A percentile compares a stretch with the other conserved stretches of the same genome.
Evolutionary conservation across 2,797 vertebrate genomes (phyloP).

Genomic region (Sebastes trivittatus): DNA sequence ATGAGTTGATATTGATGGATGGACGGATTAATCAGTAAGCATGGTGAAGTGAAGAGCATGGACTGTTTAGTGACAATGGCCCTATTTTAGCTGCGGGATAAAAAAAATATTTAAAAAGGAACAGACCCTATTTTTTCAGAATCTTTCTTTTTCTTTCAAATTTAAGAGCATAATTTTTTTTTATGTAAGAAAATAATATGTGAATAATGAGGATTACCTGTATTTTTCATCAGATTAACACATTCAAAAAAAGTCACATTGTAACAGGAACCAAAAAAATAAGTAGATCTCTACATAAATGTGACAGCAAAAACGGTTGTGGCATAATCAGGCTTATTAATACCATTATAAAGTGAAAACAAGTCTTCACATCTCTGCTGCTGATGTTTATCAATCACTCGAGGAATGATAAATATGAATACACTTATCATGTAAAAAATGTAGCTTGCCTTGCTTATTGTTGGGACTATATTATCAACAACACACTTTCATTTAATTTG

Average conservation of each 20-base stretch:
- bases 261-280: not conserved
- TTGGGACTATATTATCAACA: too few relatives aligned
- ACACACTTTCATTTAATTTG: too few relatives aligned
- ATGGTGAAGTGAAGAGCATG: not conserved
- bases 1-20: conserved; percentile 68
- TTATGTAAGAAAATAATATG: not conserved
- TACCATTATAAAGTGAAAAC: too few relatives aligned
- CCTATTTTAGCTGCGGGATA: not conserved
- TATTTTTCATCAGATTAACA: conserved; percentile 47
- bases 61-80: not conserved
- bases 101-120: not conserved
- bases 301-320: not conserved
- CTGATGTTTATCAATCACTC: too few relatives aligned
- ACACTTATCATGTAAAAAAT: too few relatives aligned
- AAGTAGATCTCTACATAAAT: accelerated
- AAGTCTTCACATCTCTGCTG: too few relatives aligned
- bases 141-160: not conserved
- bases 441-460: accelerated
- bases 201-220: not conserved
- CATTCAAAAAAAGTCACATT: not conserved
- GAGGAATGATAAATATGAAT: too few relatives aligned
- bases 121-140: conserved; percentile 11
- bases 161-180: not conserved
- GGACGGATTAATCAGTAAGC: conserved; percentile 63
- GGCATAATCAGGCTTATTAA: too few relatives aligned